Evolutionary conservation across 2,113 vertebrate species (phyloP), one percentile per base, ranked within the genome.

Genomic region (Speoplatyrhinus poulsoni): DNA sequence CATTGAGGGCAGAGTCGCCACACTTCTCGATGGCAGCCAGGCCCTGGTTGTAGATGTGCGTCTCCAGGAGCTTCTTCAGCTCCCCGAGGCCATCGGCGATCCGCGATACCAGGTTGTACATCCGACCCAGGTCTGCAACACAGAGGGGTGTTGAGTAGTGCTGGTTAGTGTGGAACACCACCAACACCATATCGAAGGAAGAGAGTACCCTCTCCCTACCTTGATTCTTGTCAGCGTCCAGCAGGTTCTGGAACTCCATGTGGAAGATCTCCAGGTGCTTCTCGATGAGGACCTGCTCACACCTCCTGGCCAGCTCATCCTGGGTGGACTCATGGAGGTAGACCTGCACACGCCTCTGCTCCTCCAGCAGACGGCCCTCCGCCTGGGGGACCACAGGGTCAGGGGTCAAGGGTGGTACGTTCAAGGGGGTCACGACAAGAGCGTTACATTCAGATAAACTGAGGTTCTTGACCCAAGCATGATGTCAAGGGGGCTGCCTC

Each of bases 231-330:
- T 96, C 95, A 36, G 95, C 95, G 72, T 96, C 95, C 82, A 96
- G 67, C 59, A 96, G 86, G 73, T 96, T 96, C 89, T 96, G 95
- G 69, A 96, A 96, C 78, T 96, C 95, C 0, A 95, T 96, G 82
- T 96, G 95, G 85, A 96, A 96, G 73, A 96, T 96, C 76, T 96
- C 95, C 85, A 96, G 76, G 80, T 96, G 95, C 75, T 96, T 96
- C 81, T 96, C 95, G 0, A 96, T 96, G 63, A 96, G 94, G 12
- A 96, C 95, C 85, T 96, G 95, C 82, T 96, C 95, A 76, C 95
- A 96, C 70, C 96, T 96, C 9, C 95, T 86, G 47, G 95, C 95
- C 32, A 96, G 83, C 66, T 96, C 95, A 33, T 96, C 95, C 48
- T 96, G 95, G 0, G 95, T 96, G 89, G 95, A 96, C 77, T 96